phyloP scores from a whole-genome alignment of 2,797 vertebrate species.

The Loris lydekkerianus region DNA sequence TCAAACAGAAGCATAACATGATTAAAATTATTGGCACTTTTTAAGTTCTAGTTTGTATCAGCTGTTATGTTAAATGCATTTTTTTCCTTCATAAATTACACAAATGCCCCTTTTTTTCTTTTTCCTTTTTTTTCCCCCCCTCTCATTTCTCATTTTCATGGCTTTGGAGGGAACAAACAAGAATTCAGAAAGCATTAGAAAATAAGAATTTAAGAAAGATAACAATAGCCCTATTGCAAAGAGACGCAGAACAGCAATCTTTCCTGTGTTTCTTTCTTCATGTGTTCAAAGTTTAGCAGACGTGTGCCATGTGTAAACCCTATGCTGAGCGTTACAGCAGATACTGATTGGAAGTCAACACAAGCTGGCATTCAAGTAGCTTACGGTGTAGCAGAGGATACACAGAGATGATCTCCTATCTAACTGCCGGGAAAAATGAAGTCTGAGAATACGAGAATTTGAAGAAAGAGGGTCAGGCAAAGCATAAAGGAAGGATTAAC shows the following conservation, averaged over 20 bases:
- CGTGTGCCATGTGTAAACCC: neutral
- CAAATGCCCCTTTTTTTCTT: neutral
- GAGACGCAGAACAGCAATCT: neutral
- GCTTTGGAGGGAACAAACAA: neutral
- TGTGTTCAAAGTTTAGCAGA: neutral
- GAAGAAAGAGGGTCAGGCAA: neutral
- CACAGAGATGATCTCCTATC: neutral
- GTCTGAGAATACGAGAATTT: neutral
- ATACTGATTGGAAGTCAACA: neutral
- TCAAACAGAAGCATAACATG: neutral
- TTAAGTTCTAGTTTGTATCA: constrained; percentile 14
- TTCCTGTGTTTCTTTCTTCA: neutral
- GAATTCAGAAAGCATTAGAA: neutral
- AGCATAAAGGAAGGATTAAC: neutral
- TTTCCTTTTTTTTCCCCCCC: neutral
- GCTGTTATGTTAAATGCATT: neutral
- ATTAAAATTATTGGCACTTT: neutral
- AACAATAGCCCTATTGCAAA: neutral
- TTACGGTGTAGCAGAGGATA: neutral
- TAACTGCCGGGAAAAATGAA: neutral
- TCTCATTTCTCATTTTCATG: neutral
- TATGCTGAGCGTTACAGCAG: neutral
- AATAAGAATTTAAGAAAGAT: neutral
- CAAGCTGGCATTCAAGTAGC: neutral
- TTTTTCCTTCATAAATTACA: neutral